Percentiles rank a stretch among this genome's conserved stretches.
Evolutionary conservation across 1,140 invertebrate genomes (phyloP).

Genomic region (Littorina saxatilis): DNA sequence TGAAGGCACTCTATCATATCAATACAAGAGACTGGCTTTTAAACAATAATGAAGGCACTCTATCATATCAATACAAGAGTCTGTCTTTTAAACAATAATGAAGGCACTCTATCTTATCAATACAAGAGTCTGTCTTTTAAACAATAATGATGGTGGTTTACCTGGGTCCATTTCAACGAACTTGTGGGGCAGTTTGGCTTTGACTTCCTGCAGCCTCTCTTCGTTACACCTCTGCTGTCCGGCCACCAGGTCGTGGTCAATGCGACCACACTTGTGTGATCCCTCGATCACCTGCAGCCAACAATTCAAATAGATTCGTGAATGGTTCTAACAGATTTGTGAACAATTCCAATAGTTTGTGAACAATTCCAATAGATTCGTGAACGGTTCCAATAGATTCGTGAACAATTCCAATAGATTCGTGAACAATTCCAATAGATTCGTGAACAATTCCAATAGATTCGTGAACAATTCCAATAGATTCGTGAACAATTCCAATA

Average conservation of each 20-base stretch:
- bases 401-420: too few relatives aligned
- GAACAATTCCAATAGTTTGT: background rate
- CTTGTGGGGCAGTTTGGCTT: slow-evolving; percentile 47
- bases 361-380: too few relatives aligned
- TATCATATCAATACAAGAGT: too few relatives aligned
- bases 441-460: too few relatives aligned
- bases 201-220: slow-evolving; percentile 57
- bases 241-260: slow-evolving; percentile 59
- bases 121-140: background rate
- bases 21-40: too few relatives aligned
- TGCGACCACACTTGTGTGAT: slow-evolving; percentile 66
- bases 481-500: too few relatives aligned
- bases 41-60: too few relatives aligned
- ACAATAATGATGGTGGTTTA: background rate
- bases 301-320: background rate
- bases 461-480: too few relatives aligned
- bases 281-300: slow-evolving; percentile 59
- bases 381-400: too few relatives aligned
- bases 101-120: too few relatives aligned
- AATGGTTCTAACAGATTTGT: background rate
- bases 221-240: slow-evolving; percentile 62
- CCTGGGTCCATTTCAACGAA: slow-evolving; percentile 65
- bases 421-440: too few relatives aligned
- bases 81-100: background rate
- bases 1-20: background rate